Conservation (phyloP, 2,797 vertebrate genomes). For the Lycodopsis pacificus region DNA sequence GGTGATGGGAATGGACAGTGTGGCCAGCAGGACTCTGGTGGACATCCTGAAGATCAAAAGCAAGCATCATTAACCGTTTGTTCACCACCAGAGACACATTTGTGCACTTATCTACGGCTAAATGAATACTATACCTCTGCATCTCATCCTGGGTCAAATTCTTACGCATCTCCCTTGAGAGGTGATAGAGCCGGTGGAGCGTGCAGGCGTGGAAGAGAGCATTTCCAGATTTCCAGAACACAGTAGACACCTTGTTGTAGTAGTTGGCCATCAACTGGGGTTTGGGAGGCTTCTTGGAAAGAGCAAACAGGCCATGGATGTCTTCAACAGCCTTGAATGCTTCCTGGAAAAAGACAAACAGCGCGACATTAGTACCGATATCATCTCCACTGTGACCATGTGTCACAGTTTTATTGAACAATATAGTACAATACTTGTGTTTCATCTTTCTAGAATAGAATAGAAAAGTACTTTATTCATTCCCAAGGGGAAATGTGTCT, state of each 20-base stretch:
- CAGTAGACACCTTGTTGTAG: slow-evolving; percentile 99
- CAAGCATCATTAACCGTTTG: not conserved
- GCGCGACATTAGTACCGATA: not conserved
- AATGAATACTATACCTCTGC: slow-evolving; percentile 88
- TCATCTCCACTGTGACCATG: not conserved
- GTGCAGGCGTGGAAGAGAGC: slow-evolving; percentile 97
- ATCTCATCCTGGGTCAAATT: slow-evolving; percentile 98
- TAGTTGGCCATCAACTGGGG: slow-evolving; percentile 99
- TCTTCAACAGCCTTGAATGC: slow-evolving; percentile 99
- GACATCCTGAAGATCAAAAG: slow-evolving; percentile 89
- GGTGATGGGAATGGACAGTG: slow-evolving; percentile 97
- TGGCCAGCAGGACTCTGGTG: slow-evolving; percentile 95
- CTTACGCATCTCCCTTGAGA: slow-evolving; percentile 98
- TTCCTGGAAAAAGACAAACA: slow-evolving; percentile 85
- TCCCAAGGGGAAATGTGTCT: too few relatives aligned
- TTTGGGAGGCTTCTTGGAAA: slow-evolving; percentile 99
- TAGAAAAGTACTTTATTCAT: too few relatives aligned
- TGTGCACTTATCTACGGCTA: not conserved
- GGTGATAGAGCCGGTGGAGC: slow-evolving; percentile 96
- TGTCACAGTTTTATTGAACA: not conserved
- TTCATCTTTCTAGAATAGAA: not conserved
- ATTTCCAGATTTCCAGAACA: slow-evolving; percentile 99
- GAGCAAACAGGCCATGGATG: slow-evolving; percentile 96
- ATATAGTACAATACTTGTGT: not conserved
- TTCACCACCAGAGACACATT: not conserved